These are phyloP conservation scores for Leucopternis melanops DNA, from an alignment of 2,113 vertebrate genomes.

Conservation along the genomic window DNA sequence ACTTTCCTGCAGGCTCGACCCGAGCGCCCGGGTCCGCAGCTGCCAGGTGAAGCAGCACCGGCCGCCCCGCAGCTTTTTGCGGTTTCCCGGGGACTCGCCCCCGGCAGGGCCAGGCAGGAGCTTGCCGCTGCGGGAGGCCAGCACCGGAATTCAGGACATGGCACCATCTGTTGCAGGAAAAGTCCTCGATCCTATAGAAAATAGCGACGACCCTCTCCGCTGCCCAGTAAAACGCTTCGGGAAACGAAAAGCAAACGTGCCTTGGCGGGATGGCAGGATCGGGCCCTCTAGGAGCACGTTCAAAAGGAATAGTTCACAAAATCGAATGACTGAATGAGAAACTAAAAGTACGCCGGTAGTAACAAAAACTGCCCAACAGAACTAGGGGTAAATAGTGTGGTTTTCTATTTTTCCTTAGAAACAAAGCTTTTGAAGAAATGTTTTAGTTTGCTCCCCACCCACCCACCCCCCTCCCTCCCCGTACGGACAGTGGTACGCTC, in stretches of 20 bases:
- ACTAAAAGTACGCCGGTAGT: not conserved
- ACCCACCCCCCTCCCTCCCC: fast-evolving
- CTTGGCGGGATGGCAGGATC: not conserved
- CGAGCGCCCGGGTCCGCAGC: not conserved
- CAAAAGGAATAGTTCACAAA: not conserved
- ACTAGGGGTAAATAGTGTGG: not conserved
- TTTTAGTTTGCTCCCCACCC: not conserved
- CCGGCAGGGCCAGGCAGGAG: not conserved
- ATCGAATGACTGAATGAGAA: not conserved
- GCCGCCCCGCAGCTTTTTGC: not conserved
- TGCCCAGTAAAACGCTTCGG: not conserved
- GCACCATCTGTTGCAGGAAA: not conserved
- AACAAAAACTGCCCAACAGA: not conserved
- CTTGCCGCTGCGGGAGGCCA: not conserved
- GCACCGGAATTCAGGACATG: not conserved
- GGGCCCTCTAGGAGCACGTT: not conserved
- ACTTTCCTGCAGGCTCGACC: not conserved
- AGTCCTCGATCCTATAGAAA: not conserved
- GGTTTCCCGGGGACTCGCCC: not conserved
- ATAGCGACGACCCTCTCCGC: not conserved
- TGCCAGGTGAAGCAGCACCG: not conserved
- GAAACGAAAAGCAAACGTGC: not conserved
- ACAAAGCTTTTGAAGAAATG: not conserved
- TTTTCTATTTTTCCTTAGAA: not conserved
- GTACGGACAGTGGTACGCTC: not conserved